Base-by-base conservation (phyloP, 2,113 vertebrate genomes). In the Corythornis madagascariensis region DNA sequence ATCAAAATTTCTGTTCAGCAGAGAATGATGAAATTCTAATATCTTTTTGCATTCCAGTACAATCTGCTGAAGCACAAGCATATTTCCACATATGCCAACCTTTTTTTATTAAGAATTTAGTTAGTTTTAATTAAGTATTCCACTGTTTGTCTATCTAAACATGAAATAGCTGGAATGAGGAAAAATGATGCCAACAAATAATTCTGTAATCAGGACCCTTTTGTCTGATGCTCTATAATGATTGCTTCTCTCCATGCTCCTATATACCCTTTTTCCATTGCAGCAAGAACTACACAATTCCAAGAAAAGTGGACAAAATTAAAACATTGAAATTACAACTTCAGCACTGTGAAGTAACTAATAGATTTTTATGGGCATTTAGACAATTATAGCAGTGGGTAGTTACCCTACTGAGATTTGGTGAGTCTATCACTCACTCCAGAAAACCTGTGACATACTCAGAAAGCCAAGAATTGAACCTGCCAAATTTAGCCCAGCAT, bases 51-150 rank as follows among this genome's bases (percentile, higher is more conserved):
- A 15, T 91, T 50, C 33, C 33, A 70, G 17, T 31, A 66, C 52
- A 83, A 89, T 66, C 52, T 74, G 65, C 43, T 71, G 83, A 88
- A 86, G 69, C 52, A 74, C 53, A 73, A 87, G 61, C 40, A 22
- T 20, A 83, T 47, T 94, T 63, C 80, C 75, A 93, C 82, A 91
- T 77, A 91, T 73, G 83, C 33, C 64, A 70, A 63, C 33, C 33
- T 66, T 72, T 93, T 59, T 88, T 61, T 20, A 71, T 90, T 61
- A 76, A 64, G 29, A 83, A 77, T 47, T 86, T 83, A 77, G 81
- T 88, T 83, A 63, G 38, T 74, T 93, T 52, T 86, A 88, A 90
- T 95, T 65, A 69, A 78, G 73, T 84, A 87, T 66, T 77, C 42
- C 26, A 65, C 13, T 71, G 3, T 94, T 85, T 88, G 72, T 33